Percentiles rank a stretch among this genome's conserved stretches.
Conservation (phyloP, 2,113 vertebrate genomes). For the Choloepus hoffmanni region DNA sequence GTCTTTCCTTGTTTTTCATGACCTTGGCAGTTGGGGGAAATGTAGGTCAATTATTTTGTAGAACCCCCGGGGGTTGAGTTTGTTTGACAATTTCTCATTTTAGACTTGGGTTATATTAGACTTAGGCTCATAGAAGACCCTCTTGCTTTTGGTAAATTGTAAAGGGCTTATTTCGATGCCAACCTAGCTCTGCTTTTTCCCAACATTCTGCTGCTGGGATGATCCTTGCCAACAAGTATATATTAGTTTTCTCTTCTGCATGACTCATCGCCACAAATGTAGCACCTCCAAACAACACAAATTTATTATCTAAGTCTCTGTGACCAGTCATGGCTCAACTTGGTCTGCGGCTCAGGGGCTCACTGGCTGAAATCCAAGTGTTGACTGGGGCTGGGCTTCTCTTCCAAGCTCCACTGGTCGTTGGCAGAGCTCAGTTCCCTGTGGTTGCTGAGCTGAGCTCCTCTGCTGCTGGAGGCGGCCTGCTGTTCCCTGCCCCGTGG, state of each 20-base stretch:
- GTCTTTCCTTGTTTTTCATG: no score
- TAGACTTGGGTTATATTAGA: background rate
- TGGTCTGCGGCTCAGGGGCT: background rate
- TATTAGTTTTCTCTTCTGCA: background rate
- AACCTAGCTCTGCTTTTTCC: background rate
- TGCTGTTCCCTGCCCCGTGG: background rate
- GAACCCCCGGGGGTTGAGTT: background rate
- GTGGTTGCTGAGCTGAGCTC: background rate
- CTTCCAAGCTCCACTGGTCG: background rate
- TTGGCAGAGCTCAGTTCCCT: background rate
- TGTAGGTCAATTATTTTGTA: background rate
- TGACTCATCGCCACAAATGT: background rate
- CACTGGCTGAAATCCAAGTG: background rate
- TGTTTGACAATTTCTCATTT: background rate
- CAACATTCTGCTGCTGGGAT: background rate
- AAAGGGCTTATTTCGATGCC: background rate
- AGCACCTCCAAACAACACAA: background rate
- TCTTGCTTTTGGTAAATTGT: background rate
- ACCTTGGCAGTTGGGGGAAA: no score
- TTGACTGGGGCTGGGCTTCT: background rate
- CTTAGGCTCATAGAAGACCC: no score
- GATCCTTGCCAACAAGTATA: background rate
- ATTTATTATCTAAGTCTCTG: background rate
- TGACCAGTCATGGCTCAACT: background rate
- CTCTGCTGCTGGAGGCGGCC: background rate